Base-by-base conservation (phyloP, 2,113 vertebrate species). In the Trochalopteron elliotii region DNA sequence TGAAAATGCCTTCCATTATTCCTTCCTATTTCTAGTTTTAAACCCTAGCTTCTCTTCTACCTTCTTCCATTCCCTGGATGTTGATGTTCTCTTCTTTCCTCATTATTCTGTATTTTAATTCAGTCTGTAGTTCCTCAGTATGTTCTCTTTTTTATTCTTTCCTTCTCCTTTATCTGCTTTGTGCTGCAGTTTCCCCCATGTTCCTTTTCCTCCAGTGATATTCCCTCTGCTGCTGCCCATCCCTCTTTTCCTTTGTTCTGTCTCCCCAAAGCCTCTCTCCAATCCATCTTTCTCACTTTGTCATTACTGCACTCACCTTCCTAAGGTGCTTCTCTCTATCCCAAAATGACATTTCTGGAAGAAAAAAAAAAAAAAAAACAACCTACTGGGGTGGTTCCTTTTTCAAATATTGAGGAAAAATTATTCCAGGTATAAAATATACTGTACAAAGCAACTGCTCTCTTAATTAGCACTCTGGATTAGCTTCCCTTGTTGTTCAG, bases 121-220 rank as follows among this genome's bases (percentile, higher is more conserved):
- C 24, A 49, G 1, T 49, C 4, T 52, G 3, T 9, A 7, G 8
- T 7, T 77, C 50, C 59, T 47, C 28, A 22, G 9, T 56, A 12
- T 31, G 5, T 69, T 87, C 50, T 59, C 7, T 18, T 79, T 4
- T 75, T 79, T 25, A 5, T 44, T 65, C 40, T 88, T 78, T 71
- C 42, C 25, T 67, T 75, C 35, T 50, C 49, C 24, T 56, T 52
- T 5, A 8, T 10, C 4, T 0, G 0, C 9, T 5, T 33, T 45
- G 19, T 44, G 39, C 35, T 68, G 24, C 47, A 39, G 4, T n/a
- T 65, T 23, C 4, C 19, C 19, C 8, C 9, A 4, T 18, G 30
- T 9, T 87, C 22, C 12, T 63, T 67, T 78, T 37, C 45, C 44
- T 85, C 16, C 23, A 68, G 10, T 47, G n/a, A 23, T 25, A 14